Evolutionary conservation across 2,797 vertebrate species (phyloP).

Genomic region (Chiroxiphia lanceolata): DNA sequence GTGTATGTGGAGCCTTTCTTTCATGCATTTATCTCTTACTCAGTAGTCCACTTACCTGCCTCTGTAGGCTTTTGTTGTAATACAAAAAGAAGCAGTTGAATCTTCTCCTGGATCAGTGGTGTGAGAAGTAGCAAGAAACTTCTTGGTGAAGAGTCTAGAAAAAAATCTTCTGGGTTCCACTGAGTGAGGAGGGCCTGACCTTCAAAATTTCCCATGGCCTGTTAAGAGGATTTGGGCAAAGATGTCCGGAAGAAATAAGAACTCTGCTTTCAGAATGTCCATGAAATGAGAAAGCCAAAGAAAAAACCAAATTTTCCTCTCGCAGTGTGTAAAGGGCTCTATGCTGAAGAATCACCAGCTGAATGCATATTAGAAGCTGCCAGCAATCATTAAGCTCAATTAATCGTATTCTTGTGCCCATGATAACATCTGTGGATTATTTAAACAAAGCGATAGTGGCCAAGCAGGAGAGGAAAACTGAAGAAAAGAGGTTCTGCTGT

Average conservation of each 20-base stretch:
- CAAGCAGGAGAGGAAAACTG: conserved; percentile 21
- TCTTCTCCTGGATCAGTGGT: not conserved
- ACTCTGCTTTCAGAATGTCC: not conserved
- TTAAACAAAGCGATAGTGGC: conserved; percentile 34
- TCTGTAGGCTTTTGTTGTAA: not conserved
- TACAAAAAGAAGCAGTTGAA: not conserved
- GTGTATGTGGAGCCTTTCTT: not conserved
- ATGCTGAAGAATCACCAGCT: conserved; percentile 6
- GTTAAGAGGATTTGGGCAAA: not conserved
- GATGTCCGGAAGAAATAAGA: not conserved
- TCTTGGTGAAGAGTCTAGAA: not conserved
- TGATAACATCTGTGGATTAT: conserved; percentile 48
- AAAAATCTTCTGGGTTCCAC: not conserved
- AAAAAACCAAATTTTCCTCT: not conserved
- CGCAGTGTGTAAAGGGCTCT: not conserved
- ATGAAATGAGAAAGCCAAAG: not conserved
- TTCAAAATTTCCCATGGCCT: not conserved
- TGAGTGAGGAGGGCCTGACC: not conserved
- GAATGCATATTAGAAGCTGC: not conserved
- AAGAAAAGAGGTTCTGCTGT: conserved; percentile 28
- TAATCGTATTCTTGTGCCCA: conserved; percentile 45
- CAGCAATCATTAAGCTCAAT: conserved; percentile 35
- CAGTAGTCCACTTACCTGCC: not conserved
- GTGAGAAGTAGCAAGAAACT: not conserved
- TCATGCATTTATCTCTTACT: not conserved